phyloP scores from a whole-genome alignment of 2,113 vertebrate genomes.

The Caranx ignobilis region DNA sequence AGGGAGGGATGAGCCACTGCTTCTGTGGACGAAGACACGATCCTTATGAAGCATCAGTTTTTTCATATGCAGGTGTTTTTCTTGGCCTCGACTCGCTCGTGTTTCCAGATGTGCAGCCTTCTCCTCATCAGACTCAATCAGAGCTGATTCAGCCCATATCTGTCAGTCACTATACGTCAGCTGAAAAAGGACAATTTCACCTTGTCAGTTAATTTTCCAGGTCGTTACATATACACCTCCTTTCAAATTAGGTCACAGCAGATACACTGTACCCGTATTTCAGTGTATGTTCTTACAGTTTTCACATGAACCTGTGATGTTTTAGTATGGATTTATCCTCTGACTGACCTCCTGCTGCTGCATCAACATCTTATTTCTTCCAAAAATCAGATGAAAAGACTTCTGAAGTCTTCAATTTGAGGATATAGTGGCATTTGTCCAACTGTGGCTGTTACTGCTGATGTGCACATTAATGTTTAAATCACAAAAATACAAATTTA shows the following conservation, averaged over 20 bases:
- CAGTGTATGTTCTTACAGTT: neutral
- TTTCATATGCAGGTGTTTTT: neutral
- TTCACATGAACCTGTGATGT: too few species aligned
- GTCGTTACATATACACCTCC: neutral
- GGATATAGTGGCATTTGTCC: too few species aligned
- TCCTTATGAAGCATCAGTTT: neutral
- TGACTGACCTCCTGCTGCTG: too few species aligned
- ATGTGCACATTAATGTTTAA: too few species aligned
- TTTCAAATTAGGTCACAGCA: neutral
- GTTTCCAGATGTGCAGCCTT: conserved; percentile 2
- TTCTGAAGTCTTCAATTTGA: too few species aligned
- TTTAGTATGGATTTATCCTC: neutral
- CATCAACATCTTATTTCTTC: too few species aligned
- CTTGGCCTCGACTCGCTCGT: neutral
- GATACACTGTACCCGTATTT: neutral
- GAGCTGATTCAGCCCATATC: conserved; percentile 4
- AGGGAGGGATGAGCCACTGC: conserved; percentile 23
- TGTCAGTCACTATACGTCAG: neutral
- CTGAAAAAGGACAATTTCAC: neutral
- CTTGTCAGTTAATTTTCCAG: neutral
- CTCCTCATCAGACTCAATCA: conserved; percentile 19
- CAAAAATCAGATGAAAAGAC: too few species aligned
- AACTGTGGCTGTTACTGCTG: neutral
- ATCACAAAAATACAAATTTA: neutral
- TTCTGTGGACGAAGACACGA: conserved; percentile 5